Conservation (phyloP, 2,797 vertebrate genomes). For the Falco rusticolus region DNA sequence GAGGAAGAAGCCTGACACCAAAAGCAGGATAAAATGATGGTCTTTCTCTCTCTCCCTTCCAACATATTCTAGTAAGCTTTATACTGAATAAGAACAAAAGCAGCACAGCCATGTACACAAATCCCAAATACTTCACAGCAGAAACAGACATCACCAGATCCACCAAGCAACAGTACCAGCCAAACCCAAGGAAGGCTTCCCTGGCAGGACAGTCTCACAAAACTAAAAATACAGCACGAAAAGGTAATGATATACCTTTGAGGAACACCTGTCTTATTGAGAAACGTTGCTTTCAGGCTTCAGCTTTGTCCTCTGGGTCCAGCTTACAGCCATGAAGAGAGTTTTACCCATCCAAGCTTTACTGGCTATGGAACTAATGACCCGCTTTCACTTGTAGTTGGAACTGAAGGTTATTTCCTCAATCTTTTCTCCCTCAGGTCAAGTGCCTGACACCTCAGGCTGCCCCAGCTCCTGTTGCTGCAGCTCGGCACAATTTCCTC, state of each 20-base stretch:
- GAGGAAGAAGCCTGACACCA: background rate
- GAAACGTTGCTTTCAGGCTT: background rate
- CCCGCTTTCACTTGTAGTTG: background rate
- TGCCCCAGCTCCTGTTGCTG: background rate
- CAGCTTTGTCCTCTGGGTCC: background rate
- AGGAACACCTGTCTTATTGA: background rate
- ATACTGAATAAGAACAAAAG: fast-evolving
- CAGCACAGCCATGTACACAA: fast-evolving
- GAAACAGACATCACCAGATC: background rate
- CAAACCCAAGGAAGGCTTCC: background rate
- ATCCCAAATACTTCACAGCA: background rate
- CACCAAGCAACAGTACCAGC: background rate
- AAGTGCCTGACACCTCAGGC: fast-evolving
- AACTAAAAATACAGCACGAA: background rate
- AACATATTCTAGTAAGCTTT: background rate
- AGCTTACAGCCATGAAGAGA: background rate
- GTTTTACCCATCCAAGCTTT: background rate
- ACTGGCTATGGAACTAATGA: background rate
- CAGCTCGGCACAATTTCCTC: background rate
- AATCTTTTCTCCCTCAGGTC: background rate
- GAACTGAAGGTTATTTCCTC: background rate
- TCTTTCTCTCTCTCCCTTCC: background rate
- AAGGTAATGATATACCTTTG: background rate
- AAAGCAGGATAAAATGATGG: background rate
- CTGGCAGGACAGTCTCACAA: background rate